phyloP scores from a whole-genome alignment of 2,888 invertebrate genomes.

The Sinodicranocentrus sp. region DNA sequence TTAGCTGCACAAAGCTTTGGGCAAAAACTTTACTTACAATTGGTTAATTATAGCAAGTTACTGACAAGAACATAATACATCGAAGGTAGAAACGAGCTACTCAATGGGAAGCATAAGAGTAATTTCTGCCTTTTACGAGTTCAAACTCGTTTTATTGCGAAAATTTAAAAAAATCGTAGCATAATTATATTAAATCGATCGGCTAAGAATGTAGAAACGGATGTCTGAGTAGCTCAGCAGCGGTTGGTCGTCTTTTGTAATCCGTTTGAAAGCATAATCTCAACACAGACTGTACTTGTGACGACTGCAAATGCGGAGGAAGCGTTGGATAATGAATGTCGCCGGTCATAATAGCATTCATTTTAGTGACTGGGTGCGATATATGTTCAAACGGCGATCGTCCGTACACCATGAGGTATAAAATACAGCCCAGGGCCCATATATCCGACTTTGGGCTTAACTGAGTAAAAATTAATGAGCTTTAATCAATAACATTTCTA shows the following conservation, averaged over 20 bases:
- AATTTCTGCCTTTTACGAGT: no score
- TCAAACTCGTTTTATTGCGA: no score
- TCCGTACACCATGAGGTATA: conserved; percentile 94
- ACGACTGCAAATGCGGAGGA: conserved; percentile 79
- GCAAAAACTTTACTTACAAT: no score
- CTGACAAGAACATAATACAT: no score
- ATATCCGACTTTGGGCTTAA: conserved; percentile 95
- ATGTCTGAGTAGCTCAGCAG: conserved; percentile 84
- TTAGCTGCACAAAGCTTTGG: no score
- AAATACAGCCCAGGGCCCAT: conserved; percentile 98
- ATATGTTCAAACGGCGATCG: conserved; percentile 94
- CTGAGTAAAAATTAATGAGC: conserved; percentile 79
- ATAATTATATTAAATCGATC: no score
- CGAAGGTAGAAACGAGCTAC: no score
- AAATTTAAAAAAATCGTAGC: no score
- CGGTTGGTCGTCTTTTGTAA: conserved; percentile 86
- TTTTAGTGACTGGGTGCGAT: conserved; percentile 85
- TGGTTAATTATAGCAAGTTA: no score
- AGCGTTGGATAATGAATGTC: conserved; percentile 85
- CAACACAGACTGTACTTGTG: conserved; percentile 84
- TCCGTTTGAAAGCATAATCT: conserved; percentile 87
- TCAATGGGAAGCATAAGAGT: no score
- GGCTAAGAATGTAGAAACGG: conserved; percentile 78
- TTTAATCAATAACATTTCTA: background rate
- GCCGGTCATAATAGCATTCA: conserved; percentile 87